Conservation (phyloP, 1,140 invertebrate species). For the Tetranychus urticae region DNA sequence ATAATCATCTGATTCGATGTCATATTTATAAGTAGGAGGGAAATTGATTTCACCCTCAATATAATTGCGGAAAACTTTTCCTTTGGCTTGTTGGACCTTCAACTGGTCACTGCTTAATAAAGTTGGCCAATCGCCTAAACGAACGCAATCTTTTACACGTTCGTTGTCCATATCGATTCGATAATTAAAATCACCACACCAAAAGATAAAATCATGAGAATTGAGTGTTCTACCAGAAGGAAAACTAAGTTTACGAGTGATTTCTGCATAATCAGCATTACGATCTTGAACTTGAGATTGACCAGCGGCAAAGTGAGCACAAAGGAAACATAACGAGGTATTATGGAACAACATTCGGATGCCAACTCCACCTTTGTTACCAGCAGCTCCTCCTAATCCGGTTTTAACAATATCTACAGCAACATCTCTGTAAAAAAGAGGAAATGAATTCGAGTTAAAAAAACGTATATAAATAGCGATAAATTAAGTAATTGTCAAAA, state of each 20-base stretch:
- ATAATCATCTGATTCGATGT: conserved; percentile 94
- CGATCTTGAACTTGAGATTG: conserved; percentile 84
- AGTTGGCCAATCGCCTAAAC: conserved; percentile 44
- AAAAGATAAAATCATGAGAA: conserved; percentile 94
- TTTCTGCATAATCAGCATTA: conserved; percentile 89
- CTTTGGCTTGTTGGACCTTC: conserved; percentile 26
- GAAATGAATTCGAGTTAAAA: not conserved
- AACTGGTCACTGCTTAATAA: conserved; percentile 76
- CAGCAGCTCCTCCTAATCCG: conserved; percentile 70
- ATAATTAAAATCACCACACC: conserved; percentile 99
- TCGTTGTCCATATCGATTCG: conserved; percentile 86
- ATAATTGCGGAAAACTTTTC: conserved; percentile 63
- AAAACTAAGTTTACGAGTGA: conserved; percentile 72
- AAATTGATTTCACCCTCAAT: conserved; percentile 77
- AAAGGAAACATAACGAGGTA: conserved; percentile 88
- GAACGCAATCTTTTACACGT: conserved; percentile 64
- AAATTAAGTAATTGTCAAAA: not conserved
- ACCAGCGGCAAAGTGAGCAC: conserved; percentile 94
- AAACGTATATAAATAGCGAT: not conserved
- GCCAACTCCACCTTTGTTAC: conserved; percentile 89
- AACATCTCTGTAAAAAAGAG: conserved; percentile 39
- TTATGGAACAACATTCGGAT: conserved; percentile 73
- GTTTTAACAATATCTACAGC: conserved; percentile 90
- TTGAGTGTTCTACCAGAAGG: conserved; percentile 71
- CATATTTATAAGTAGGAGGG: conserved; percentile 95